phyloP scores from a whole-genome alignment of 2,888 invertebrate genomes.

The Cylloceria caligata region DNA sequence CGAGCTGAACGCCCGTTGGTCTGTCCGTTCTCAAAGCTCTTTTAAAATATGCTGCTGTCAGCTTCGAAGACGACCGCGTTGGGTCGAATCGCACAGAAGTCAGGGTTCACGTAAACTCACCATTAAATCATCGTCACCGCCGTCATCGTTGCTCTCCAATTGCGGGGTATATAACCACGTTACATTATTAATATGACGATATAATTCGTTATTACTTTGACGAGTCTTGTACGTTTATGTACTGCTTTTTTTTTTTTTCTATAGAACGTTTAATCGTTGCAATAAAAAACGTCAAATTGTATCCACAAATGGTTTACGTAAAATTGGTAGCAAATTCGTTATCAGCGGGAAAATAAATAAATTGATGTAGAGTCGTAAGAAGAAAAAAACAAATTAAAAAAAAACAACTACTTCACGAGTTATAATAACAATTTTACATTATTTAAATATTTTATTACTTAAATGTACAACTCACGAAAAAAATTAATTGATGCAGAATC shows the following conservation, averaged over 20 bases:
- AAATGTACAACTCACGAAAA: too few relatives aligned
- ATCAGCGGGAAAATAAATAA: too few relatives aligned
- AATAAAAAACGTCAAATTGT: neutral
- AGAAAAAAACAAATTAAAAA: too few relatives aligned
- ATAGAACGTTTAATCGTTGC: neutral
- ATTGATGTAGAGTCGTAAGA: too few relatives aligned
- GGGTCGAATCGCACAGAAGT: constrained; percentile 71
- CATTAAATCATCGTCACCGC: constrained; percentile 70
- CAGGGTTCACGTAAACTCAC: constrained; percentile 74
- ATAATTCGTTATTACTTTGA: neutral
- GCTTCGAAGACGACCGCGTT: constrained; percentile 47
- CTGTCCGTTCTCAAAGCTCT: constrained; percentile 25
- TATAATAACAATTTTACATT: too few relatives aligned
- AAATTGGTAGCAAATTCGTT: too few relatives aligned
- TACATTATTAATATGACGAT: constrained; percentile 12
- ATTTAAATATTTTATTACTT: too few relatives aligned
- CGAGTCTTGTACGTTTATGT: neutral
- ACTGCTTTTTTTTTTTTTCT: neutral
- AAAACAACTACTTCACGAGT: too few relatives aligned
- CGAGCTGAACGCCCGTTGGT: constrained; percentile 54
- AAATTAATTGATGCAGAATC: too few relatives aligned
- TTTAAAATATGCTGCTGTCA: constrained; percentile 22
- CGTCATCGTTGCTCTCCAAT: constrained; percentile 49
- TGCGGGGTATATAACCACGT: neutral
- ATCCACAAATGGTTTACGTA: neutral